phyloP scores from a whole-genome alignment of 2,888 invertebrate species.

The Meghimatium bilineatum region DNA sequence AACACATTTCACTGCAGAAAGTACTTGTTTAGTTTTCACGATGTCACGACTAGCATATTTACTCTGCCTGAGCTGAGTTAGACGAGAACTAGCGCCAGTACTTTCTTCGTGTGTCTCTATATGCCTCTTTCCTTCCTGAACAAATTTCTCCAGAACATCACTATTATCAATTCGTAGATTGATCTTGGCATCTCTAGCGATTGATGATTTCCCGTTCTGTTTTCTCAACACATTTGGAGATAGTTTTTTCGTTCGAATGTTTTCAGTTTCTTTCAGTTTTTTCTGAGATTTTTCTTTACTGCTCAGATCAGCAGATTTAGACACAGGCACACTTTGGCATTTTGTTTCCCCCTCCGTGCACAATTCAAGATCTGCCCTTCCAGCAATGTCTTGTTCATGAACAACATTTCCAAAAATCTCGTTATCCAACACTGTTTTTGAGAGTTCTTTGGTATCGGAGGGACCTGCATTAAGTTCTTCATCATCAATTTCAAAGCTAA shows the following conservation, averaged over 20 bases:
- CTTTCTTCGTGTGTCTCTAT: not conserved
- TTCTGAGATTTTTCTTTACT: not conserved
- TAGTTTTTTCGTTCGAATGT: slow-evolving; percentile 18
- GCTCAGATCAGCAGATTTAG: not conserved
- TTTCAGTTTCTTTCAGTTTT: slow-evolving; percentile 17
- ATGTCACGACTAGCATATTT: not conserved
- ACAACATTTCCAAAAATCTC: not conserved
- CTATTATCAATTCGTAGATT: not conserved
- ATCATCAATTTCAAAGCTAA: not conserved
- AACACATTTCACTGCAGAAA: not conserved
- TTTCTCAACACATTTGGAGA: not conserved
- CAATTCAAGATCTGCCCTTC: not conserved
- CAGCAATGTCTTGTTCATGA: not conserved
- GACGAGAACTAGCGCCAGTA: not conserved
- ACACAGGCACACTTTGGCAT: not conserved
- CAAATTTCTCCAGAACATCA: not conserved
- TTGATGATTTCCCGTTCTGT: not conserved
- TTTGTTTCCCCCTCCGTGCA: not conserved
- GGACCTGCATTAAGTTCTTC: not conserved
- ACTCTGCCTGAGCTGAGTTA: not conserved
- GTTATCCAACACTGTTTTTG: too few relatives aligned
- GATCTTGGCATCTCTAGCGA: not conserved
- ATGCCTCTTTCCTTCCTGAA: not conserved
- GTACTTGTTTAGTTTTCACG: not conserved
- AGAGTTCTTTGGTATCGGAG: not conserved